phyloP scores from a whole-genome alignment of 2,113 vertebrate genomes.

The Maccullochella peelii region DNA sequence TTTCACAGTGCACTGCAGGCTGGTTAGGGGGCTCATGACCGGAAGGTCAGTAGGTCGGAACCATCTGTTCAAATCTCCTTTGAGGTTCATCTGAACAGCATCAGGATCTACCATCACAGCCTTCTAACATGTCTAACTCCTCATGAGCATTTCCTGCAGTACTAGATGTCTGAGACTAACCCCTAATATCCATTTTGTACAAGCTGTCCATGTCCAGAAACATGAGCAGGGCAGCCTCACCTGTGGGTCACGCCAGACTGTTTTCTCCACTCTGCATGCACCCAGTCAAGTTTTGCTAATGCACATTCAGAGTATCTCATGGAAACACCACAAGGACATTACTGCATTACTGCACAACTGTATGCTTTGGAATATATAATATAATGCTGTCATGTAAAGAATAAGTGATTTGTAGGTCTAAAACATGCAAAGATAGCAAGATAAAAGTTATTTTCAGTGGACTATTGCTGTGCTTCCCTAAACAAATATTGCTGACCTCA shows the following conservation, averaged over 20 bases:
- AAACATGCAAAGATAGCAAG: too few relatives aligned
- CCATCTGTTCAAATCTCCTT: not conserved
- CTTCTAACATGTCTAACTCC: not conserved
- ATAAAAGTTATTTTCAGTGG: too few relatives aligned
- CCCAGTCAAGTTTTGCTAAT: too few relatives aligned
- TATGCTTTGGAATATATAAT: too few relatives aligned
- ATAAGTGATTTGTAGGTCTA: not conserved
- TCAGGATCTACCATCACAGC: not conserved
- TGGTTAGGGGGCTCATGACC: not conserved
- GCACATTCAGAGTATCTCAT: too few relatives aligned
- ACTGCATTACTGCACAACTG: too few relatives aligned
- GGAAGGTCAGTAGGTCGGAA: not conserved
- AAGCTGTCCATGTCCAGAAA: not conserved
- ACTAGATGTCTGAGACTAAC: not conserved
- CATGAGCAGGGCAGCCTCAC: not conserved
- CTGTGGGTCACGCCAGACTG: not conserved
- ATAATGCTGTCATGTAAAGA: not conserved
- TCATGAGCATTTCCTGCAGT: not conserved
- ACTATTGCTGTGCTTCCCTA: not conserved
- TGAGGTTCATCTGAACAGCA: not conserved
- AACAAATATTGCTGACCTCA: not conserved
- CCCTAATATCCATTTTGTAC: too few relatives aligned
- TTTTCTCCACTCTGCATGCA: too few relatives aligned
- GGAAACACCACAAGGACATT: too few relatives aligned
- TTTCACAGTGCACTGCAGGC: not conserved